Base-by-base conservation (phyloP, 2,113 vertebrate species). In the Panthera uncia region DNA sequence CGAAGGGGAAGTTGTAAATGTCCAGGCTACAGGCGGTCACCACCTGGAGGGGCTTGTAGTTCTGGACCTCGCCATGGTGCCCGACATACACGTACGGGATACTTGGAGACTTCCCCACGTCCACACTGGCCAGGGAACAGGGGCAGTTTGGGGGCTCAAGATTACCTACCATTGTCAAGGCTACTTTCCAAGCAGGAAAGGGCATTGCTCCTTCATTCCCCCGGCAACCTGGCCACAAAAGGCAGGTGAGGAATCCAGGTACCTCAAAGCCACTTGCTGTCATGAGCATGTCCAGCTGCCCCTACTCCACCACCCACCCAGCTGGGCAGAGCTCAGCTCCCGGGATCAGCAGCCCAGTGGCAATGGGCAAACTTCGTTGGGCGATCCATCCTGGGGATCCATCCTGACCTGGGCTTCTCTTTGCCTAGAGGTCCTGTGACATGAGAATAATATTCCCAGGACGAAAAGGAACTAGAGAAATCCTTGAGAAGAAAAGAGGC, bases 1-100 rank as follows among this genome's bases (percentile, higher is more conserved):
- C 99, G 4, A 99, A 99, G 6, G 99, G 99, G 98, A 99, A 99
- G 99, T 99, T 99, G 98, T 99, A 99, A 98, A 99, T 99, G 98
- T 99, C 99, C 31, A 99, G 99, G 86, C 99, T 99, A 94, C 99
- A 99, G 89, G 99, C 99, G 0, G 99, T 99, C 95, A 99, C 99
- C 94, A 99, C 99, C 98, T 99, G 99, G 97, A 99, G 99, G 86
- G 99, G 99, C 91, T 99, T 99, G 98, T 99, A 99, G 98, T 99
- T 99, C 76, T 98, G 98, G 92, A 99, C 99, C 89, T 99, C 98
- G 0, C 99, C 99, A 0, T 99, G 91, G 41, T 99, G 98, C 31
- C 96, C 98, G 48, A 99, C 99, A 0, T 99, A 99, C 93, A 99
- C 99, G 0, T 99, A 99, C 0, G 99, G 99, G 18, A 99, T 99